phyloP scores from a whole-genome alignment of 2,797 vertebrate genomes.

The Bradypus variegatus region DNA sequence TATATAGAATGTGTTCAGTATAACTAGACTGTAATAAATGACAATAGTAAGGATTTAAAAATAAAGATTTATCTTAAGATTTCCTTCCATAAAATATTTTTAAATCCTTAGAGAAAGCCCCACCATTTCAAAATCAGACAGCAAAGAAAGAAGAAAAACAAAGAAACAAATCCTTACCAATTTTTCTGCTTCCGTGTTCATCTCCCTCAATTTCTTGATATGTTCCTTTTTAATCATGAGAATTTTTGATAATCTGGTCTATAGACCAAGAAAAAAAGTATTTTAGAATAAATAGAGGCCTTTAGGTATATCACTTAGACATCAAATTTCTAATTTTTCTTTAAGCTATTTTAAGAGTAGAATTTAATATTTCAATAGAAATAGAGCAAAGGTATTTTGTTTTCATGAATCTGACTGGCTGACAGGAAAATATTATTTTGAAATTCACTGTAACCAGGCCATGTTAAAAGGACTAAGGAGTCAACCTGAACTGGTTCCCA shows the following conservation, averaged over 20 bases:
- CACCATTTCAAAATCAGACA: constrained; percentile 35
- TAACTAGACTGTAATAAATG: not conserved
- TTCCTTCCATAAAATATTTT: constrained; percentile 13
- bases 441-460: constrained; percentile 16
- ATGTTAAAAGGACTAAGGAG: not conserved
- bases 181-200: constrained; percentile 99
- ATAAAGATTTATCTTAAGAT: not conserved
- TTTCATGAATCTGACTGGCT: not conserved
- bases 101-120: not conserved
- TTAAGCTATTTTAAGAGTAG: constrained; percentile 14
- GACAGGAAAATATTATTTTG: constrained; percentile 16
- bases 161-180: constrained; percentile 77
- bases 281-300: constrained; percentile 61
- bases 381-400: not conserved
- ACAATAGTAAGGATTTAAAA: not conserved
- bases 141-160: constrained; percentile 37
- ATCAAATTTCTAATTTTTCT: constrained; percentile 35
- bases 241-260: constrained; percentile 98
- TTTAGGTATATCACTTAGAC: constrained; percentile 15
- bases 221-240: constrained; percentile 99
- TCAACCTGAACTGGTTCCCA: not conserved
- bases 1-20: not conserved
- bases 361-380: constrained; percentile 39
- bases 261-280: constrained; percentile 61
- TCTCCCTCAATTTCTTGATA: constrained; percentile 96